Base-by-base conservation (phyloP, 2,797 vertebrate species). In the Astyanax mexicanus region DNA sequence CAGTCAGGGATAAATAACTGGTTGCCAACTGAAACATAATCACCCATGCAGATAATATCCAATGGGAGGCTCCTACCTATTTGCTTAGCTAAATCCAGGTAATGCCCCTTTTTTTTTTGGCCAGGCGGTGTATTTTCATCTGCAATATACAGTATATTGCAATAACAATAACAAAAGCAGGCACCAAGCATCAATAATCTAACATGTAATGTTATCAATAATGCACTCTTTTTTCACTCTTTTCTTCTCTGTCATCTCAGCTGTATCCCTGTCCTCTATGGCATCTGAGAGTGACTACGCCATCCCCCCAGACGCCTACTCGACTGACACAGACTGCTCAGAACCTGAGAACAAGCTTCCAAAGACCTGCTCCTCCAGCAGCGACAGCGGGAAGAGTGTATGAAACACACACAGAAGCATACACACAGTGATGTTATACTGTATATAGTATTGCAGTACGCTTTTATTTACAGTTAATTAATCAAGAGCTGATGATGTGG, bases 231-330 rank as follows among this genome's bases (percentile, higher is more conserved):
- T n/a, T n/a, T n/a, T n/a, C n/a, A n/a, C n/a, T 15, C 21, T 6
- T 35, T 23, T 2, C 23, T 29, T 0, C 9, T 69, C 4, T 67
- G 2, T 32, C 4, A 7, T 17, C 3, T 4, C 81, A 99, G 97
- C 95, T 35, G 96, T 98, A 29, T 99, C 98, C 71, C 88, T 98
- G 83, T 96, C 96, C 6, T 99, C 98, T 0, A 88, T 98, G 92
- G 91, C 96, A 11, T 99, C 97, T 1, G 98, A 99, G 88, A 94
- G 95, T 11, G 97, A 99, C 83, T 99, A 99, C 1, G 97, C 98
- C 75, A 98, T 99, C 85, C 98, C 98, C 27, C 98, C 98, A 2
- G 98, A 99, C 60, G 98, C 98, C 55, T 99, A 98, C 88, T 95
- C 92, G 84, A 92, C 95, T 3, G 98, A 99, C 86, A 94, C 93